Conservation (phyloP, 2,797 vertebrate species). For the Mormyrus proboscirostris region DNA sequence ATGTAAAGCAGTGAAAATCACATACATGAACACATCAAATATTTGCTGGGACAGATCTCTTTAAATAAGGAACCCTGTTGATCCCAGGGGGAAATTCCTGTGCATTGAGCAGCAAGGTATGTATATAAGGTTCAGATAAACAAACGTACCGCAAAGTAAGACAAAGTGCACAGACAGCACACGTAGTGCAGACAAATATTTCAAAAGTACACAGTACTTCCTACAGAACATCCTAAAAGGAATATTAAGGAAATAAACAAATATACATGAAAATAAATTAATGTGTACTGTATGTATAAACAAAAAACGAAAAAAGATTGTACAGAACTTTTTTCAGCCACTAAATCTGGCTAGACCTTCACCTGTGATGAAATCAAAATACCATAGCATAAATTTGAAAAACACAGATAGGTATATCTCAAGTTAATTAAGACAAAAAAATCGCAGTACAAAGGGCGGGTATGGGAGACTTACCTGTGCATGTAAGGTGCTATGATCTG, state of each 20-base stretch:
- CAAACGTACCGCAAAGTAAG: neutral
- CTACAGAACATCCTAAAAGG: neutral
- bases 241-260: neutral
- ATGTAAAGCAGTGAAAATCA: neutral
- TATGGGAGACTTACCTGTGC: slow-evolving; percentile 73
- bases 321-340: neutral
- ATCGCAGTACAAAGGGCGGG: neutral
- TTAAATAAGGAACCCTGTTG: neutral
- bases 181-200: neutral
- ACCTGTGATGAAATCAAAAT: neutral
- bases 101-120: neutral
- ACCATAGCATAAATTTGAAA: neutral
- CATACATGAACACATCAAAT: neutral
- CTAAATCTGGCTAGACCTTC: neutral
- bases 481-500: slow-evolving; percentile 93
- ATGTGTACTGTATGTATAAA: neutral
- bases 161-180: neutral
- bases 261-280: neutral
- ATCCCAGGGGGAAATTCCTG: neutral
- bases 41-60: neutral
- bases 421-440: neutral
- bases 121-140: neutral
- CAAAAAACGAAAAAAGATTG: neutral
- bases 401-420: neutral
- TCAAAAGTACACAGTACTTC: neutral